Conservation (phyloP, 2,888 invertebrate genomes). For the Drosophila pseudotakahashii region DNA sequence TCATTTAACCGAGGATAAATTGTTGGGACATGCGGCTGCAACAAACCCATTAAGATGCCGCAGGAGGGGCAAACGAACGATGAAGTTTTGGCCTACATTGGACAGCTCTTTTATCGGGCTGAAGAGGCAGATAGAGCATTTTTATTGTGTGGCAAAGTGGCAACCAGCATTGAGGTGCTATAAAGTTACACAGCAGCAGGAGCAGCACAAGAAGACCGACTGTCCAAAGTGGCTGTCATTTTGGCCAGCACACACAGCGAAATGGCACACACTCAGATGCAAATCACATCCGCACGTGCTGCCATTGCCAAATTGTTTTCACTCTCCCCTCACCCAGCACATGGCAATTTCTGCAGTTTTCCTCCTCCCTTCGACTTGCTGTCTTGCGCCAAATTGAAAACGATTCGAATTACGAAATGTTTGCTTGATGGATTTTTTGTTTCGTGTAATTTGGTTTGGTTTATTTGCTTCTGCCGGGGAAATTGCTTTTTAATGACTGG, state of each 20-base stretch:
- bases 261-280: constrained; percentile 16
- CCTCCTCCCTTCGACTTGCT: constrained; percentile 1
- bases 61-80: constrained; percentile 16
- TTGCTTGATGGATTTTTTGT: constrained; percentile 54
- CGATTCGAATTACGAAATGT: constrained; percentile 52
- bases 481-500: constrained; percentile 63
- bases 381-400: constrained; percentile 50
- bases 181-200: constrained; percentile 62
- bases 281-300: constrained; percentile 61
- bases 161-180: constrained; percentile 65
- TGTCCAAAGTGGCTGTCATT: constrained; percentile 48
- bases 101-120: constrained; percentile 29
- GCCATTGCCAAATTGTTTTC: constrained; percentile 69
- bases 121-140: constrained; percentile 44
- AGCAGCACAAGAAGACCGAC: constrained; percentile 9
- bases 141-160: constrained; percentile 67
- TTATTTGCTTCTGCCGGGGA: constrained; percentile 21
- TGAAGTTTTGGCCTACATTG: constrained; percentile 29
- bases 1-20: constrained; percentile 72
- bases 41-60: constrained; percentile 36
- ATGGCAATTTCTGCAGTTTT: constrained; percentile 47
- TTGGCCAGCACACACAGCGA: constrained; percentile 32
- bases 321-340: constrained; percentile 58
- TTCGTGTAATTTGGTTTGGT: constrained; percentile 6
- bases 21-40: constrained; percentile 60